Conservation (phyloP, 2,797 vertebrate genomes). For the Macropus fuliginosus region DNA sequence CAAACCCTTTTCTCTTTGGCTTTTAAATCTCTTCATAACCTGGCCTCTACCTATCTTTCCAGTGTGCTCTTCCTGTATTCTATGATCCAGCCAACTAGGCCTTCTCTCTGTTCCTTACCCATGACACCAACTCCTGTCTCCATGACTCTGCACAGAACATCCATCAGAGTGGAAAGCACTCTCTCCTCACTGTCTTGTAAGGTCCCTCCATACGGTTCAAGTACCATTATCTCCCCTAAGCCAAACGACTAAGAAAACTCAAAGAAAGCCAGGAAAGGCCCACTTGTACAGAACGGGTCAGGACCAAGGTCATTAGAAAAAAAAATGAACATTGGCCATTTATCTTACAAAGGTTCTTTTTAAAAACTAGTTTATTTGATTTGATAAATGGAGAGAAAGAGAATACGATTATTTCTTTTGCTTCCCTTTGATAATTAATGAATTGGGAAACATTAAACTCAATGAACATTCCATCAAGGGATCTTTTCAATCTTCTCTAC, state of each 20-base stretch:
- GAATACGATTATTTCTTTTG: neutral
- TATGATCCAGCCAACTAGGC: neutral
- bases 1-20: neutral
- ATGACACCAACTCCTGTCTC: neutral
- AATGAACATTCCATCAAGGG: neutral
- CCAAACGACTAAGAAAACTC: neutral
- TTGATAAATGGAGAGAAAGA: slow-evolving; percentile 45
- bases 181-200: neutral
- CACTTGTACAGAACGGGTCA: slow-evolving; percentile 40
- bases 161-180: neutral
- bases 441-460: slow-evolving; percentile 32
- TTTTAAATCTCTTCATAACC: neutral
- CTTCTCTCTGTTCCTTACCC: neutral
- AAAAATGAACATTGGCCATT: neutral
- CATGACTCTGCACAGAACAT: neutral
- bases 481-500: slow-evolving; percentile 31
- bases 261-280: neutral
- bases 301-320: slow-evolving; percentile 3
- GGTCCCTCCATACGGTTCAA: neutral
- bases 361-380: slow-evolving; percentile 53
- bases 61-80: neutral
- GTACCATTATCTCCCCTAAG: neutral
- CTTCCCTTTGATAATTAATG: slow-evolving; percentile 34
- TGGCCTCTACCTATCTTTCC: neutral
- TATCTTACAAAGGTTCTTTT: slow-evolving; percentile 31